Evolutionary conservation across 2,113 vertebrate genomes (phyloP).

Genomic region (Trachemys scripta): DNA sequence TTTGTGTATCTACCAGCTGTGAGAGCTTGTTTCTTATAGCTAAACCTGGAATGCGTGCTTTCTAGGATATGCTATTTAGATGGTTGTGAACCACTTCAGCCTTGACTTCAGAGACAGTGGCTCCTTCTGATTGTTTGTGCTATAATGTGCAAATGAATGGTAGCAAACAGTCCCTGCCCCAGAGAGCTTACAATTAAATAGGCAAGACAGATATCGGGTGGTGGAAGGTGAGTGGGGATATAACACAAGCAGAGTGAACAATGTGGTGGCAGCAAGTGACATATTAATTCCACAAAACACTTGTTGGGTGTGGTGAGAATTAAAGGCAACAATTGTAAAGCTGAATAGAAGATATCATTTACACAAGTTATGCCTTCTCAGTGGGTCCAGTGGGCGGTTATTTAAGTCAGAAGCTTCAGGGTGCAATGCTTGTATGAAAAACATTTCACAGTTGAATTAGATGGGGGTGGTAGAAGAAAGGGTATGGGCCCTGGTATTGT

Average conservation of each 20-base stretch:
- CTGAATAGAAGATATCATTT: not conserved
- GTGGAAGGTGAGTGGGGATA: too few species aligned
- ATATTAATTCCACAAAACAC: too few species aligned
- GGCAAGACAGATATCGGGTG: not conserved
- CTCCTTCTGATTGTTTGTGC: too few species aligned
- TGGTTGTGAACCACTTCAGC: too few species aligned
- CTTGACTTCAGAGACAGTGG: too few species aligned
- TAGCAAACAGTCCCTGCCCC: too few species aligned
- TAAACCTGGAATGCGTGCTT: too few species aligned
- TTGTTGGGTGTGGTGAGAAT: not conserved
- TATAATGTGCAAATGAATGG: too few species aligned
- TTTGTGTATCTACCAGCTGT: not conserved
- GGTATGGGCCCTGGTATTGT: not conserved
- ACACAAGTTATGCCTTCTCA: not conserved
- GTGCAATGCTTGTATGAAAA: not conserved
- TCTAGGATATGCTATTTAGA: too few species aligned
- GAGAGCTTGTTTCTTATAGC: not conserved
- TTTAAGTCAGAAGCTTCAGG: not conserved
- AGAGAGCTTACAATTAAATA: not conserved
- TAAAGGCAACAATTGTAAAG: not conserved
- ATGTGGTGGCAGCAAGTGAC: too few species aligned
- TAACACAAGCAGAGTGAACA: too few species aligned
- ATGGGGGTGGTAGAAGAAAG: not conserved
- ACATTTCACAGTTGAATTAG: not conserved
- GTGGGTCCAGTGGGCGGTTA: not conserved